These are phyloP conservation scores for Shargacucullia verbasci DNA, from an alignment of 2,888 invertebrate genomes.

Conservation along the genomic window DNA sequence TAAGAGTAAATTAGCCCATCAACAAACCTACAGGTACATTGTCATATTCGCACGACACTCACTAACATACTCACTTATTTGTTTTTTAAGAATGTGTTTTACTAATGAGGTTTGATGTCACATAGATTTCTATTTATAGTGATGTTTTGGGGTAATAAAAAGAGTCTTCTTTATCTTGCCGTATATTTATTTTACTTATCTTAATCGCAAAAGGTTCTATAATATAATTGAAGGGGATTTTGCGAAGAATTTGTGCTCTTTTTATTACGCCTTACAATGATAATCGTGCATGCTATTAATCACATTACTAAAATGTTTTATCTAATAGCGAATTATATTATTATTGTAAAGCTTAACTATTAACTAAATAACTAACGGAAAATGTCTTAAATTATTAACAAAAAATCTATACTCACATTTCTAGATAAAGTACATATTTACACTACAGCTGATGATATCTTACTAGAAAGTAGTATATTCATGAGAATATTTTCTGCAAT, in stretches of 20 bases:
- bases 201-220: no score
- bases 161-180: background rate
- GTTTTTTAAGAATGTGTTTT: slow-evolving; percentile 20
- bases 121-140: slow-evolving; percentile 45
- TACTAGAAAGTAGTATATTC: background rate
- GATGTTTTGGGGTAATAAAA: slow-evolving; percentile 5
- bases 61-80: slow-evolving; percentile 58
- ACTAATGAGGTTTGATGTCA: slow-evolving; percentile 50
- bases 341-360: no score
- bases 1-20: slow-evolving; percentile 91
- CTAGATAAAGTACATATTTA: no score
- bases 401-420: no score
- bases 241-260: background rate
- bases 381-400: no score
- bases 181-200: no score
- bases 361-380: no score
- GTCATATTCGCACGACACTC: slow-evolving; percentile 57
- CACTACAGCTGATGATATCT: no score
- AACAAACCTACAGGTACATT: slow-evolving; percentile 93
- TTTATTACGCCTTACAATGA: background rate
- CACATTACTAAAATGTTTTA: background rate
- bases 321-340: no score
- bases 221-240: background rate
- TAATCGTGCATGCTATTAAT: slow-evolving; percentile 47
- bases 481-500: background rate